These are phyloP conservation scores for Drosophila tristis DNA, from an alignment of 1,140 invertebrate species.

Conservation along the genomic window DNA sequence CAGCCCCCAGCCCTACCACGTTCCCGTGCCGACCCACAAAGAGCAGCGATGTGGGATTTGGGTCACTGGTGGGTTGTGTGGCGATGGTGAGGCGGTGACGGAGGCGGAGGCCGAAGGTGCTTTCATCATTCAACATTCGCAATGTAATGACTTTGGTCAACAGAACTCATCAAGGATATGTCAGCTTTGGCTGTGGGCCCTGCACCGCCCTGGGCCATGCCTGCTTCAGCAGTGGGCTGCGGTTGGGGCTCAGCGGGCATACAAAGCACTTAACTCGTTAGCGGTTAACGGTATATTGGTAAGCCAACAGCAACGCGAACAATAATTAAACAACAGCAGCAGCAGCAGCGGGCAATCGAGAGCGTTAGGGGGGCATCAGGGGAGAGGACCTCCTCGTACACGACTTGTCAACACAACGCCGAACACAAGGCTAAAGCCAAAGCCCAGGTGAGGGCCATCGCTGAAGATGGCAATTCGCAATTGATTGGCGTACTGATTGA, in stretches of 20 bases:
- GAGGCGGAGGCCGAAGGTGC: background rate
- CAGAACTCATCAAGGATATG: constrained; percentile 75
- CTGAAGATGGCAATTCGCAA: constrained; percentile 48
- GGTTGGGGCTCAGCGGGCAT: constrained; percentile 55
- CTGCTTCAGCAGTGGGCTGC: constrained; percentile 39
- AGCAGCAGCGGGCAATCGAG: background rate
- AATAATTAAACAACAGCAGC: constrained; percentile 73
- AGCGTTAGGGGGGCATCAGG: too few relatives aligned
- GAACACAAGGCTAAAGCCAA: constrained; percentile 8
- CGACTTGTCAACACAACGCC: constrained; percentile 74
- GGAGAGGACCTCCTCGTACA: constrained; percentile 47
- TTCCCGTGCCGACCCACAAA: constrained; percentile 23
- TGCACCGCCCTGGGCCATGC: background rate
- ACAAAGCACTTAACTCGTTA: constrained; percentile 81
- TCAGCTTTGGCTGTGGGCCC: constrained; percentile 32
- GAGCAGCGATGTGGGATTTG: constrained; percentile 45
- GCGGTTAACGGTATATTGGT: constrained; percentile 78
- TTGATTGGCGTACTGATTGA: constrained; percentile 52
- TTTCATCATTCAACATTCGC: constrained; percentile 49
- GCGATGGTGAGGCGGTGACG: too few relatives aligned
- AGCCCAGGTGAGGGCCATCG: constrained; percentile 26
- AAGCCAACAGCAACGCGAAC: constrained; percentile 64
- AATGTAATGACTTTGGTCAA: constrained; percentile 78
- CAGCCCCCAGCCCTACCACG: constrained; percentile 16
- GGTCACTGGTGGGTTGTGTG: constrained; percentile 29